Base-by-base conservation (phyloP, 2,888 invertebrate species). In the Lycophotia porphyrea region DNA sequence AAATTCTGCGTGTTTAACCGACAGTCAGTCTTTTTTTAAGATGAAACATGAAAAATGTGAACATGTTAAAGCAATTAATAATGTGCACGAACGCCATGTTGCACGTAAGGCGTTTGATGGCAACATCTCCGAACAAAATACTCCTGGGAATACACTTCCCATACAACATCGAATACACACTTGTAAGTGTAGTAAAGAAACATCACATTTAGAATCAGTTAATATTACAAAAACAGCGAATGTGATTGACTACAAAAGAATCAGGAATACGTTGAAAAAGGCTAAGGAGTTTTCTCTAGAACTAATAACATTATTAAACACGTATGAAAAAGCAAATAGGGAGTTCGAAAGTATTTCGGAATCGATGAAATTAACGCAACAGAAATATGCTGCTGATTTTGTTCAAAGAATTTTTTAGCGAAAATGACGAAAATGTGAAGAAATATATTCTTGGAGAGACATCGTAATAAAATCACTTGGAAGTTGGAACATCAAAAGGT, bases 281-380 rank as follows among this genome's bases (percentile, higher is more conserved):
- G 90, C 93, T 36, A 91, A 90, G 65, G 82, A 76, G 13, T 92
- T 91, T 86, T 90, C 93, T 69, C 68, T 79, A 24, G 86, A 93
- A 34, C 79, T 94, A 27, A 75, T 88, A 21, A 82, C 84, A 74
- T 82, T 93, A 65, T 88, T 95, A 73, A 84, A 91, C 64, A 89
- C 87, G 74, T 94, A 92, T 85, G 92, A 94, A 88, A 92, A 87
- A 76, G 93, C 92, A 27, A 94, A 94, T 78, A 87, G 78, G 66
- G 91, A 93, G 74, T 93, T 93, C 78, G 84, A 91, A 77, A 92
- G 90, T 81, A 78, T 90, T 27, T 88, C 90, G n/a, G 76, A 90
- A 74, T 90, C 86, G 76, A 75, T 91, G 13, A 89, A 89, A 78
- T n/a, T 65, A 5, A 73, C 87, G 13, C 84, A 88, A 47, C 74